Base-by-base conservation (phyloP, 2,113 vertebrate genomes). In the Nannospalax galili region DNA sequence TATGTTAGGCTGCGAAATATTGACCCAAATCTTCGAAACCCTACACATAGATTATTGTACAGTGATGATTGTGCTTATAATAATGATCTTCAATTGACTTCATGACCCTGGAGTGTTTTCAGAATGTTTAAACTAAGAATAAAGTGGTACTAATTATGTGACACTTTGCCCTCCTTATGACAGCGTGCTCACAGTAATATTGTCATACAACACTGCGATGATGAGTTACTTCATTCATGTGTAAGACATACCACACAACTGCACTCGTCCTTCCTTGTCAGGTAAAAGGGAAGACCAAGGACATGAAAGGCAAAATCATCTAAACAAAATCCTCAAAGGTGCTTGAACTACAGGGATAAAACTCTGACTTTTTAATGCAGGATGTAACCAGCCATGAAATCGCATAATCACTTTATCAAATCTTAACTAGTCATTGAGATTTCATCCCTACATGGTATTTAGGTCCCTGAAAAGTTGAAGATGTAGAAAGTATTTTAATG, bases 61-160 rank as follows among this genome's bases (percentile, higher is more conserved):
- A 69, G 5, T 88, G 60, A 42, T 73, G 67, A 62, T 91, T 32
- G 17, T 67, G 14, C 70, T 96, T 85, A 73, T 75, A 95, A 73
- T 94, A 78, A 81, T 78, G 74, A 52, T n/a, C 77, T 92, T 86
- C 84, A 81, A 74, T 95, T 62, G n/a, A 73, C 72, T 91, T 85
- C 88, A 92, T 69, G 35, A 11, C 52, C 7, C 70, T 93, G 58
- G 45, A 84, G 16, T 87, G 35, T 90, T 93, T 69, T 85, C 88
- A 95, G 14, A 93, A 67, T 81, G 89, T 95, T 92, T 74, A 92
- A 91, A 92, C 48, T 32, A 85, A 94, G 79, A 81, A 67, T 48
- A 67, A 67, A 65, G 70, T 64, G 56, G 67, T 56, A 17, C 3
- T 62, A 72, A 35, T 20, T 70, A 17, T 74, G 24, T 2, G 42